Percentiles rank a stretch among this genome's conserved stretches.
Evolutionary conservation across 2,797 vertebrate species (phyloP).

Genomic region (Micropoecilia bifurca): DNA sequence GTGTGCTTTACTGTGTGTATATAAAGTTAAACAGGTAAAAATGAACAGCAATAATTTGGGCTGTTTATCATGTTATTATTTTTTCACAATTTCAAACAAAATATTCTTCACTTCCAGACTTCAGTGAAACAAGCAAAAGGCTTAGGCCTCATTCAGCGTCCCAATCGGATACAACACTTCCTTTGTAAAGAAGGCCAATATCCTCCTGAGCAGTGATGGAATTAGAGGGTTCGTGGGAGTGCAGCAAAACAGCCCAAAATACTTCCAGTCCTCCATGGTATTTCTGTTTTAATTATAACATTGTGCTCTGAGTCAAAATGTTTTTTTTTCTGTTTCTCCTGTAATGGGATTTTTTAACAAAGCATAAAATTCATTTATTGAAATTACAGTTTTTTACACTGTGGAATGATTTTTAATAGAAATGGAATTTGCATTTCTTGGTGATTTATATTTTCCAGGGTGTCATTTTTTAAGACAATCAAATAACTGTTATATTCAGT

Average conservation of each 20-base stretch:
- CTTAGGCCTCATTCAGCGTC: constrained; percentile 53
- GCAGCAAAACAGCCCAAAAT: constrained; percentile 36
- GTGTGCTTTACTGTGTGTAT: not conserved
- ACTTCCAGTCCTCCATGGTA: constrained; percentile 30
- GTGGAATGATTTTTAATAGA: not conserved
- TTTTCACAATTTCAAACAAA: too few species aligned
- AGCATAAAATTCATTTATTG: not conserved
- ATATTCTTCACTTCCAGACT: too few species aligned
- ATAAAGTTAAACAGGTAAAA: too few species aligned
- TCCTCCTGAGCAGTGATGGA: constrained; percentile 55
- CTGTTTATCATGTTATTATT: too few species aligned
- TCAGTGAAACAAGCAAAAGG: constrained; percentile 61
- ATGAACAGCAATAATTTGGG: too few species aligned
- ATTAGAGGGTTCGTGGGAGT: constrained; percentile 56
- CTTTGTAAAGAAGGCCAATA: constrained; percentile 70
- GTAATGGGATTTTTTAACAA: not conserved
- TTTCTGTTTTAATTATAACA: constrained; percentile 8
- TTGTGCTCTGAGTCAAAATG: not conserved
- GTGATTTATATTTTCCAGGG: not conserved
- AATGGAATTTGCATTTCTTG: not conserved
- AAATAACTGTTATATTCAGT: too few species aligned
- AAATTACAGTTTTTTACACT: not conserved
- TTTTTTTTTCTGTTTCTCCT: not conserved
- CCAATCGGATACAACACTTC: constrained; percentile 62
- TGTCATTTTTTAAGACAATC: too few species aligned